A percentile compares a stretch with the other conserved stretches of the same genome.
phyloP scores from a whole-genome alignment of 2,113 vertebrate genomes.

The Pituophis catenifer region DNA sequence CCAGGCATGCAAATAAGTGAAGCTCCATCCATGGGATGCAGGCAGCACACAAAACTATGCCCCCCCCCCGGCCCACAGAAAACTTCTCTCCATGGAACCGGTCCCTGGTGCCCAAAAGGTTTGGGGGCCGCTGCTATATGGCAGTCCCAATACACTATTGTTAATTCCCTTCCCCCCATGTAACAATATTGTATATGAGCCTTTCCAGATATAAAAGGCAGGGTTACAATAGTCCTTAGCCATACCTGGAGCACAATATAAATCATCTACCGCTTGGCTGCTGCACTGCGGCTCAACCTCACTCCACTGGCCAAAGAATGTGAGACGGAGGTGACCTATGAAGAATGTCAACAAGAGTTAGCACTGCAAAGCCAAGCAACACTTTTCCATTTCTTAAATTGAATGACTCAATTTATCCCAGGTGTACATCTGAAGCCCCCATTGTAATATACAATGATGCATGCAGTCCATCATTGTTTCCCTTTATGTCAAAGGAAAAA shows the following conservation, averaged over 20 bases:
- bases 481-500: neutral
- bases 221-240: neutral
- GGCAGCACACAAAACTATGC: no score
- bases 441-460: constrained; percentile 5
- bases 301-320: constrained; percentile 96
- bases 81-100: no score
- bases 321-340: constrained; percentile 87
- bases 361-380: neutral
- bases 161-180: neutral
- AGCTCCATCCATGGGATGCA: no score
- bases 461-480: neutral
- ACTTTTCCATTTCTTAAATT: neutral
- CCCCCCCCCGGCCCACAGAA: no score
- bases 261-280: constrained; percentile 78
- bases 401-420: neutral
- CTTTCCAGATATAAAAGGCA: neutral
- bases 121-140: no score
- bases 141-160: neutral
- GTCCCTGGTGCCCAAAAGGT: no score
- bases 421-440: neutral
- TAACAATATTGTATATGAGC: neutral
- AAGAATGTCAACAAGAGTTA: neutral
- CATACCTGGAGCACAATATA: constrained; percentile 94
- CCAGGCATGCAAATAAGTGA: no score
- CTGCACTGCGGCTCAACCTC: constrained; percentile 86